phyloP scores from a whole-genome alignment of 2,888 invertebrate species.

The Aricia artaxerxes region DNA sequence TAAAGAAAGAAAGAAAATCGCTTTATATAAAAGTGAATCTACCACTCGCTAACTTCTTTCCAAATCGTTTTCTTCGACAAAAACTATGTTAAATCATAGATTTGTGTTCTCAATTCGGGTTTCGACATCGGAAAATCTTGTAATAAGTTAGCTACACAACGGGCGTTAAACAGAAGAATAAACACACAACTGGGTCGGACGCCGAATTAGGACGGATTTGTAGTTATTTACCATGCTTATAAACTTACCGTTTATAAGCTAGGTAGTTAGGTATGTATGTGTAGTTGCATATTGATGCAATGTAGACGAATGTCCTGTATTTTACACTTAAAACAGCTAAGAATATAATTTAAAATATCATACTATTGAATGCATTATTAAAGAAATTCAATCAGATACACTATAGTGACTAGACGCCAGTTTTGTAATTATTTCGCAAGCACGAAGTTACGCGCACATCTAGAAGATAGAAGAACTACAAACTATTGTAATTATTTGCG shows the following conservation, averaged over 20 bases:
- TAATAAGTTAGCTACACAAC: constrained; percentile 2
- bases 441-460: background rate
- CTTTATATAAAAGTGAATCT: background rate
- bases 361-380: too few relatives aligned
- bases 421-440: background rate
- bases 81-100: background rate
- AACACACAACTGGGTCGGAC: background rate
- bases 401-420: too few relatives aligned
- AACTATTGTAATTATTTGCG: background rate
- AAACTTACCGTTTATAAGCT: background rate
- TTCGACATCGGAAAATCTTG: background rate
- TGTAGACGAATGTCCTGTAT: too few relatives aligned
- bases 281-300: too few relatives aligned
- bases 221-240: background rate
- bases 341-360: too few relatives aligned
- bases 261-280: background rate
- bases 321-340: too few relatives aligned
- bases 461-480: background rate
- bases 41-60: background rate
- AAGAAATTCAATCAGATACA: too few relatives aligned
- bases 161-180: background rate
- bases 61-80: background rate
- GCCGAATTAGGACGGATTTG: background rate
- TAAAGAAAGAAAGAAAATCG: background rate
- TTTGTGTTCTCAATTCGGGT: background rate